Conservation (phyloP, 2,113 vertebrate genomes). For the Pica pica region DNA sequence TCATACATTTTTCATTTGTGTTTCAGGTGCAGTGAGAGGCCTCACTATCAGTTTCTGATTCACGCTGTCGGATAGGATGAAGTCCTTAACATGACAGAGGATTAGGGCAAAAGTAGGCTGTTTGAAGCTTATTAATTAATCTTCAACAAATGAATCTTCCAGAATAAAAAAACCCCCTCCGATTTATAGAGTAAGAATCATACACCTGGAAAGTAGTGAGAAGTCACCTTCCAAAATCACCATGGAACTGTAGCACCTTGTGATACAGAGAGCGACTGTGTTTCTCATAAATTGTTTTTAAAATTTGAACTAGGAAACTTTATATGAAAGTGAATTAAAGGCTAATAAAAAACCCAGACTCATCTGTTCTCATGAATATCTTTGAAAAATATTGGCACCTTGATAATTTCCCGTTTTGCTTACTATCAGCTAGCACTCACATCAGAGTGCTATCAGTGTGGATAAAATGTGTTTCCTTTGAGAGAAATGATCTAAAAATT, state of each 20-base stretch:
- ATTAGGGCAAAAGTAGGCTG: not conserved
- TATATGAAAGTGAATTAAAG: not conserved
- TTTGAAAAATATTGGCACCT: not conserved
- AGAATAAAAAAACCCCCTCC: not conserved
- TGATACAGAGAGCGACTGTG: not conserved
- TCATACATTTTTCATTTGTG: too few species aligned
- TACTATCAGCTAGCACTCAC: not conserved
- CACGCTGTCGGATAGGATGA: not conserved
- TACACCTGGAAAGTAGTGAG: not conserved
- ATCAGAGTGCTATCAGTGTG: not conserved
- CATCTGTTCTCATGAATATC: not conserved
- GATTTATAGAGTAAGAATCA: not conserved
- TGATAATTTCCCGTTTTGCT: not conserved
- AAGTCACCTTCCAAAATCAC: not conserved
- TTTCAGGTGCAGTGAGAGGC: not conserved
- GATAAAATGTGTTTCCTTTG: not conserved
- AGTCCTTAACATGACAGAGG: not conserved
- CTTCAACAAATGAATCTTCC: not conserved
- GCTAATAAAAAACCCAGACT: not conserved
- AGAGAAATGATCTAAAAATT: not conserved
- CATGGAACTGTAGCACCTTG: not conserved
- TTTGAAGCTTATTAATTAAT: not conserved
- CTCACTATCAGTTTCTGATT: not conserved
- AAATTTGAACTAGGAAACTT: not conserved
- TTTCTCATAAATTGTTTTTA: not conserved